phyloP scores from a whole-genome alignment of 2,888 invertebrate species.

The Platycheirus albimanus region DNA sequence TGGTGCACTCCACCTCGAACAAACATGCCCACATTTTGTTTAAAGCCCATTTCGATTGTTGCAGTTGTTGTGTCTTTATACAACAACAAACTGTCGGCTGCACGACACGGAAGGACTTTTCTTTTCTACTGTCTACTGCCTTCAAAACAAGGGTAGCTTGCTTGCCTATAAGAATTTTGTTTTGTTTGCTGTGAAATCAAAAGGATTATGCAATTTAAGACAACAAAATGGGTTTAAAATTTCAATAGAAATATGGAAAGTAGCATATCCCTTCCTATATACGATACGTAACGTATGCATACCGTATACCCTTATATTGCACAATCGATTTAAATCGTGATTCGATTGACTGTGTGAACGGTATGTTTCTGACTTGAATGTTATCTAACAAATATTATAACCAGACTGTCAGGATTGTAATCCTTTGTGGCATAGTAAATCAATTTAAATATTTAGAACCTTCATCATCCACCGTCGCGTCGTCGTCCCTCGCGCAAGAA shows the following conservation, averaged over 20 bases:
- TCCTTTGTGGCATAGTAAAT: constrained; percentile 27
- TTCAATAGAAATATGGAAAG: constrained; percentile 16
- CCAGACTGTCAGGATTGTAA: constrained; percentile 16
- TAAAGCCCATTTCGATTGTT: constrained; percentile 24
- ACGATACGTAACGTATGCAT: no score
- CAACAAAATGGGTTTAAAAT: constrained; percentile 11
- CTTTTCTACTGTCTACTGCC: not conserved
- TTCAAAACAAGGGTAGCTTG: constrained; percentile 4
- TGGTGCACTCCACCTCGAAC: constrained; percentile 29
- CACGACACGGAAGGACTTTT: constrained; percentile 51
- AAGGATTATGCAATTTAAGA: constrained; percentile 51
- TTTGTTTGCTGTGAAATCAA: constrained; percentile 45
- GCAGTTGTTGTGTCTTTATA: constrained; percentile 2
- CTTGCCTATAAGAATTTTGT: constrained; percentile 20
- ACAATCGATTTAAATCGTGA: constrained; percentile 36
- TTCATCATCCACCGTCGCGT: constrained; percentile 1
- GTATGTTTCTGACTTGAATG: not conserved
- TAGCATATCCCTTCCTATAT: no score
- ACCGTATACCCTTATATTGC: no score
- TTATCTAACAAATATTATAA: constrained; percentile 19
- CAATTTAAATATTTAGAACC: constrained; percentile 14
- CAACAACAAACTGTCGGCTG: constrained; percentile 3
- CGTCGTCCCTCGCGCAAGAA: not conserved
- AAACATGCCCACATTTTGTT: constrained; percentile 35
- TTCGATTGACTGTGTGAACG: constrained; percentile 3